phyloP scores from a whole-genome alignment of 2,888 invertebrate species.

The Torymus tubicola region DNA sequence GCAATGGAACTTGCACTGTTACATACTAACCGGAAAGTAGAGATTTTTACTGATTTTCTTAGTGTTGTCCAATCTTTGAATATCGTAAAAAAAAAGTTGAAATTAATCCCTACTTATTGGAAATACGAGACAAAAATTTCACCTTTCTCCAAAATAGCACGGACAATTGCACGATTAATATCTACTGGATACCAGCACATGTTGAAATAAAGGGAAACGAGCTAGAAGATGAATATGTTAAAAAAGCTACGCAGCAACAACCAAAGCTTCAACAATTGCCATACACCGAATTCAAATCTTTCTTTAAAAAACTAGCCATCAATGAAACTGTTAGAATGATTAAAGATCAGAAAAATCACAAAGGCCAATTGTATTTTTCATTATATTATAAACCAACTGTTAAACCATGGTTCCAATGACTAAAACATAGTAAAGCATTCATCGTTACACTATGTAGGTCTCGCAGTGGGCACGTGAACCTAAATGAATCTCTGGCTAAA shows the following conservation, averaged over 20 bases:
- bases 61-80: conserved; percentile 7
- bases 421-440: conserved; percentile 11
- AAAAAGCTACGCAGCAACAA: neutral
- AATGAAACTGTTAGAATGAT: conserved; percentile 8
- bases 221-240: conserved; percentile 1
- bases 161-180: too few relatives aligned
- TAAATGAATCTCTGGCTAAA: conserved; percentile 8
- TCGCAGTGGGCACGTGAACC: neutral
- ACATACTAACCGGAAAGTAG: neutral
- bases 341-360: neutral
- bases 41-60: conserved; percentile 21
- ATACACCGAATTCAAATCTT: neutral
- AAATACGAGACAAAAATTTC: too few relatives aligned
- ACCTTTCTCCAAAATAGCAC: too few relatives aligned
- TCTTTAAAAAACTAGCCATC: neutral
- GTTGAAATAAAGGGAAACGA: too few relatives aligned
- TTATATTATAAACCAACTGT: neutral
- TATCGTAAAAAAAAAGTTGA: too few relatives aligned
- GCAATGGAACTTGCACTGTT: neutral
- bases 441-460: conserved; percentile 6
- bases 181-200: too few relatives aligned
- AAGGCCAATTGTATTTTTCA: neutral
- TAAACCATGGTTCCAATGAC: neutral
- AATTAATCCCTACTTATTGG: too few relatives aligned
- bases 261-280: neutral